Evolutionary conservation across 2,888 invertebrate species (phyloP), one percentile per base, ranked within the genome.

Genomic region (Suillia variegata): DNA sequence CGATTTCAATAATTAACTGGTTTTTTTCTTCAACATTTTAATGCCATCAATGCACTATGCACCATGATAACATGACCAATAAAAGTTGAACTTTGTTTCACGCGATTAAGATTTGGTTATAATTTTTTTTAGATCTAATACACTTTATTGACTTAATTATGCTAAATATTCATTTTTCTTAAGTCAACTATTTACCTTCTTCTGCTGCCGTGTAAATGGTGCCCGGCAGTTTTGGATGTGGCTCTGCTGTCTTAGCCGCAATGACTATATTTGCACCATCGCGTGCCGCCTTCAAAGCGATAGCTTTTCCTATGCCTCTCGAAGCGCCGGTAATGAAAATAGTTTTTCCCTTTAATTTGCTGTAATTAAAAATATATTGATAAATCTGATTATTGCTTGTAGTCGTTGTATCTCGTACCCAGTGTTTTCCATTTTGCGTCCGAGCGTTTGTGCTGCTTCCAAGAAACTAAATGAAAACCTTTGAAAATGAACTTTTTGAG

Each of bases 321-420:
- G 96, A 96, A 15, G 95, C 98, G 48, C 98, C 98, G 24, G 97
- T 96, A 67, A 98, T 94, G 75, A 98, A 96, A 57, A 96, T 83
- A 1, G 98, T 98, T 67, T 90, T 89, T 1, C 97, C 97, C 66
- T 93, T 93, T 65, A 87, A 79, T 80, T 86, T 79, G 18, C 81
- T 66, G 17, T 63, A 64, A 55, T 38, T 13, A n/a, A n/a, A n/a
- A n/a, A n/a, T n/a, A n/a, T n/a, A n/a, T n/a, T n/a, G n/a, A n/a
- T 31, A 5, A 31, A n/a, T n/a, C n/a, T n/a, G n/a, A n/a, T n/a
- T n/a, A 13, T 5, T 38, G 26, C 26, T 6, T 26, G 26, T 26
- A 26, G 10, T 26, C n/a, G n/a, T 31, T 31, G 12, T 31, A 8
- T 31, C 31, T 31, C 31, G 5, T 38, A 38, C 38, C 38, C 38